Conservation (phyloP, 2,797 vertebrate species). For the Sphaeramia orbicularis region DNA sequence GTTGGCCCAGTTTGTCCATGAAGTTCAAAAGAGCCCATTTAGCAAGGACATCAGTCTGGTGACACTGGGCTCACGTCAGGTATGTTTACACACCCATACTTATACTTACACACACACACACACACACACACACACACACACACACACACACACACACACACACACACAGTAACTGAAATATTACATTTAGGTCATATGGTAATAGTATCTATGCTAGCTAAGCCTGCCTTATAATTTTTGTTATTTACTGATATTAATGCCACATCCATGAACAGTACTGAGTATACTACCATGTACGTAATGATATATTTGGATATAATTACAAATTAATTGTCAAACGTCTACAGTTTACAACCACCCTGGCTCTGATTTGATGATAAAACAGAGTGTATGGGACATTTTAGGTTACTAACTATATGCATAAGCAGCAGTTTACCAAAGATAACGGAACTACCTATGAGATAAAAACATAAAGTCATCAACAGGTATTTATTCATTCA, state of each 20-base stretch:
- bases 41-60: slow-evolving; percentile 88
- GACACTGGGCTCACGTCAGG: slow-evolving; percentile 94
- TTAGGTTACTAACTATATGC: background rate
- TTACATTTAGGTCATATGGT: no score
- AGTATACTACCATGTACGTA: no score
- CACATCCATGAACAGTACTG: background rate
- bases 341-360: background rate
- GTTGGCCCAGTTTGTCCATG: slow-evolving; percentile 94
- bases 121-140: no score
- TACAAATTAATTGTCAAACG: background rate
- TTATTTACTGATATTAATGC: background rate
- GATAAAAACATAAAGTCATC: no score
- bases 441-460: background rate
- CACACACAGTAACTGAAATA: no score
- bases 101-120: background rate
- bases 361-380: background rate
- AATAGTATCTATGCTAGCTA: no score
- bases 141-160: background rate
- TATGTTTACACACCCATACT: slow-evolving; percentile 52
- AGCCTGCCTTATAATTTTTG: background rate
- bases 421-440: slow-evolving; percentile 1
- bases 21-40: slow-evolving; percentile 96
- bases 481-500: background rate
- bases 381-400: background rate
- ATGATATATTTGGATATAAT: background rate